Evolutionary conservation across 2,888 invertebrate species (phyloP), one percentile per base, ranked within the genome.

Genomic region (Steinernema carpocapsae): DNA sequence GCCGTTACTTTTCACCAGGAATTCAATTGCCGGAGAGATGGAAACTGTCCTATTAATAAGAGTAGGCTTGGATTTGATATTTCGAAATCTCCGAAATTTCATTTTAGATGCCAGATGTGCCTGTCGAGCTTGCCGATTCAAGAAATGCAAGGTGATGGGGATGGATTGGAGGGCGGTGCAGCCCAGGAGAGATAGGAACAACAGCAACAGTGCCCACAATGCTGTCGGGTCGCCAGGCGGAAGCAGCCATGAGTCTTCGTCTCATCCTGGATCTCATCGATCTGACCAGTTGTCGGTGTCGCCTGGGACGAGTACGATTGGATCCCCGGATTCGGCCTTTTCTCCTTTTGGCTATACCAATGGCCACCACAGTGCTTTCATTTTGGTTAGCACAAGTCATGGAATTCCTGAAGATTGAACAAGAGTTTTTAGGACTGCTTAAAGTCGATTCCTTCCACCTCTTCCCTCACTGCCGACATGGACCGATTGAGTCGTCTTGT

Each of bases 101-200:
- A 14, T 43, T 76, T 70, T 80, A 85, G 85, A 85, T 72, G 86
- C 85, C n/a, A 79, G 86, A 19, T 86, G 86, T 79, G 86, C 86
- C 0, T 86, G 86, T 75, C 78, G 86, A 12, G 83, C 85, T 17
- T 86, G 86, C 76, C 80, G 85, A 1, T 71, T 82, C 72, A 74
- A 79, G 52, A 83, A 85, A 73, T 85, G 84, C 72, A 79, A 78
- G 59, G 48, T 78, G 17, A 81, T 82, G 19, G 84, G 84, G 29
- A 85, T 85, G 85, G 85, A 85, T 24, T 56, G 56, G 56, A 22
- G 56, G 6, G 56, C 56, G 24, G 56, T 56, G 56, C 56, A 56
- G 56, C 56, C 56, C 12, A 3, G 56, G 6, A 22, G 56, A 22
- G 56, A 56, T 26, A 3, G 56, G 6, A 56, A 56, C 56, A 56